Evolutionary conservation across 1,140 invertebrate genomes (phyloP).

Genomic region (Araneus ventricosus): DNA sequence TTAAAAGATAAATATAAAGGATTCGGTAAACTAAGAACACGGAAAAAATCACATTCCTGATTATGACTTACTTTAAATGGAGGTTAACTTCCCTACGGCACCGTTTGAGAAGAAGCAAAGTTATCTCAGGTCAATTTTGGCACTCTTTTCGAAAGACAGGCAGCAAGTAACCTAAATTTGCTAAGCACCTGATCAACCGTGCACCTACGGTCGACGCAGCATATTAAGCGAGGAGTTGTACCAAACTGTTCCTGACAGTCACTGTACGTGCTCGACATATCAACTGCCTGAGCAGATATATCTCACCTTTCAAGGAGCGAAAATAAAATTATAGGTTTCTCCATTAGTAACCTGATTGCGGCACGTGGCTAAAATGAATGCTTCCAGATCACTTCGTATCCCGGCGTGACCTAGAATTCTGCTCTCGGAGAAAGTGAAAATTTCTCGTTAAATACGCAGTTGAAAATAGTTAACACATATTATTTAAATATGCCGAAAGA

Average conservation of each 20-base stretch:
- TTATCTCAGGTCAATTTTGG: background rate
- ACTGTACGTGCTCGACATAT: background rate
- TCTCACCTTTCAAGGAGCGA: background rate
- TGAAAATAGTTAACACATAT: too few relatives aligned
- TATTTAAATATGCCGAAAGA: too few relatives aligned
- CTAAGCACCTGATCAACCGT: slow-evolving; percentile 6
- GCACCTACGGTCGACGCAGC: background rate
- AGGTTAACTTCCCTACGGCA: too few relatives aligned
- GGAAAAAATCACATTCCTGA: too few relatives aligned
- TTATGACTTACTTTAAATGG: too few relatives aligned
- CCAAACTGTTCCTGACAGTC: background rate
- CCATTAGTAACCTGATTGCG: slow-evolving; percentile 18
- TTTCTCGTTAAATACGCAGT: background rate
- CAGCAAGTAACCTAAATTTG: slow-evolving; percentile 28
- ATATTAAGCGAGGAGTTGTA: background rate
- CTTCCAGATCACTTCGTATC: slow-evolving; percentile 6
- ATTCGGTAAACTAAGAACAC: too few relatives aligned
- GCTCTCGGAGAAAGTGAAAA: background rate
- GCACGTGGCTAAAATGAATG: slow-evolving; percentile 17
- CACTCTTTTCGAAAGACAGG: background rate
- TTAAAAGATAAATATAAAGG: too few relatives aligned
- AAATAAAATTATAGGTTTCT: slow-evolving; percentile 18
- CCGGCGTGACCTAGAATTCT: background rate
- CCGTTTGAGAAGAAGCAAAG: too few relatives aligned
- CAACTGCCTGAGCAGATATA: background rate